These are phyloP conservation scores for Stictonetta naevosa DNA, from an alignment of 2,113 vertebrate genomes.

Conservation along the genomic window DNA sequence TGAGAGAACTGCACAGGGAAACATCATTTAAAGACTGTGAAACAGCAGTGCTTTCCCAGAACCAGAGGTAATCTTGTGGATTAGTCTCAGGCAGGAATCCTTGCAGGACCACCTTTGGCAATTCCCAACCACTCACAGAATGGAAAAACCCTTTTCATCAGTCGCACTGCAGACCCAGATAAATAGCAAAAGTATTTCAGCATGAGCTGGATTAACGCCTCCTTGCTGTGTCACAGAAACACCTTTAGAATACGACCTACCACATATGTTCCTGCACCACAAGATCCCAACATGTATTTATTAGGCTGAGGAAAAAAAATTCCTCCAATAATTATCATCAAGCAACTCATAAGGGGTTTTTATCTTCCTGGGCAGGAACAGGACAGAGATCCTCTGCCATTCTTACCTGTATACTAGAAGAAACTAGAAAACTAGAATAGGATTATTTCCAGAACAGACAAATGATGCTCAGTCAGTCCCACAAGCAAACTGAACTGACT, in stretches of 20 bases:
- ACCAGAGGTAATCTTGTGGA: background rate
- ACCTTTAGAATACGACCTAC: background rate
- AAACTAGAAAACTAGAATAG: background rate
- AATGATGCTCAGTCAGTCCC: background rate
- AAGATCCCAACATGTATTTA: constrained; percentile 65
- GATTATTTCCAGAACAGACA: background rate
- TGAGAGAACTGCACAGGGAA: background rate
- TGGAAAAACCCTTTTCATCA: background rate
- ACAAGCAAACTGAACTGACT: background rate
- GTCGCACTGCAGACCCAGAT: background rate
- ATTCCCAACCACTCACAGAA: background rate
- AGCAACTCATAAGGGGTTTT: constrained; percentile 60
- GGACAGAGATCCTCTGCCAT: background rate
- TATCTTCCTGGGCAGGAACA: constrained; percentile 51
- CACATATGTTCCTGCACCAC: constrained; percentile 30
- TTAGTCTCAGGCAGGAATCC: background rate
- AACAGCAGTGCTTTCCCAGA: background rate
- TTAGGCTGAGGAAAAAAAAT: constrained; percentile 50
- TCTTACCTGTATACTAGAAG: background rate
- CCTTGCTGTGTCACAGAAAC: background rate
- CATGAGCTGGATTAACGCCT: background rate
- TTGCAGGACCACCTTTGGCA: background rate
- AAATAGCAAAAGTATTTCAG: background rate
- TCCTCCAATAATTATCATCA: constrained; percentile 61
- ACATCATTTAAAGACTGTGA: background rate